A percentile compares a stretch with the other conserved stretches of the same genome.
phyloP scores from a whole-genome alignment of 2,888 invertebrate genomes.

The Dolichomitus sp. region DNA sequence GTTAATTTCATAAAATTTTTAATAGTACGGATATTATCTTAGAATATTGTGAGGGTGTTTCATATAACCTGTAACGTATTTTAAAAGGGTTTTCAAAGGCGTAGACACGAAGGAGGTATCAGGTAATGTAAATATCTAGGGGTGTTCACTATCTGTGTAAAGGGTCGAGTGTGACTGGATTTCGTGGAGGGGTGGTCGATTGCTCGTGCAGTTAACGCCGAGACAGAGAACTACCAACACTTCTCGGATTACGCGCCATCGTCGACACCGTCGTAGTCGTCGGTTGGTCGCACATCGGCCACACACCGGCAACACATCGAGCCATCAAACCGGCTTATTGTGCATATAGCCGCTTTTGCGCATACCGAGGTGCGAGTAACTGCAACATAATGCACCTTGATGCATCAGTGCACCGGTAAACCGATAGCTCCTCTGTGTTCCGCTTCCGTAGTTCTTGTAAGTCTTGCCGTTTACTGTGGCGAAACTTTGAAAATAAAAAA shows the following conservation, averaged over 20 bases:
- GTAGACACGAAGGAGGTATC: constrained; percentile 2
- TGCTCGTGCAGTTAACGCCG: constrained; percentile 46
- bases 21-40: no score
- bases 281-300: constrained; percentile 21
- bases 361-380: constrained; percentile 29
- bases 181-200: constrained; percentile 48
- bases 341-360: constrained; percentile 13
- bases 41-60: not conserved
- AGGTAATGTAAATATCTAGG: constrained; percentile 33
- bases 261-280: constrained; percentile 2
- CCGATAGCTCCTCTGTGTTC: constrained; percentile 34
- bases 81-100: not conserved
- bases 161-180: constrained; percentile 40
- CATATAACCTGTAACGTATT: not conserved
- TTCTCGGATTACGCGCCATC: constrained; percentile 54
- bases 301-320: constrained; percentile 16
- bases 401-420: constrained; percentile 43
- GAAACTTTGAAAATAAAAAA: not conserved
- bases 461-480: not conserved
- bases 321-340: constrained; percentile 31
- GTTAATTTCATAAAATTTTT: no score
- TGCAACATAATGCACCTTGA: constrained; percentile 35
- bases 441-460: constrained; percentile 32
- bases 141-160: constrained; percentile 36
- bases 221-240: constrained; percentile 36